Evolutionary conservation across 2,113 vertebrate genomes (phyloP).

Genomic region (Lynx canadensis): DNA sequence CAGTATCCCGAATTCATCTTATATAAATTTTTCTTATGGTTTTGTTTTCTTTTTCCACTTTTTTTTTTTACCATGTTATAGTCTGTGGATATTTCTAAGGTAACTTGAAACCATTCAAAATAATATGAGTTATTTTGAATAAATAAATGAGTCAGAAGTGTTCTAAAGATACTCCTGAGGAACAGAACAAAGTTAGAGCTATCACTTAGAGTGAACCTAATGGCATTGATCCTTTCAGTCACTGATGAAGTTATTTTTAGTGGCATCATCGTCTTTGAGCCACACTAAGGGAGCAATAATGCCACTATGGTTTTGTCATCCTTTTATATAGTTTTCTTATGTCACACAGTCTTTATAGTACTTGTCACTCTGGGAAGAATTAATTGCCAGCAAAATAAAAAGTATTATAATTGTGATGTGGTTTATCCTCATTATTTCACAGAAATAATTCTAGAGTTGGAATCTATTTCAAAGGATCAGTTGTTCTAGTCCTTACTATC

Average conservation of each 20-base stretch:
- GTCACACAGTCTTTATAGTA: slow-evolving; percentile 49
- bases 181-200: slow-evolving; percentile 18
- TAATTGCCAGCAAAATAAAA: slow-evolving; percentile 57
- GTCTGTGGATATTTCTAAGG: neutral
- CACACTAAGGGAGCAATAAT: neutral
- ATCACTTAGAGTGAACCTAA: neutral
- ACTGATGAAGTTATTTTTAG: neutral
- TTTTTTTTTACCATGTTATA: neutral
- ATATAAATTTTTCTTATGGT: neutral
- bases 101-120: neutral
- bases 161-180: neutral
- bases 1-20: neutral
- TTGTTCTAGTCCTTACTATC: neutral
- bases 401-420: slow-evolving; percentile 16
- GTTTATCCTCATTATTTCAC: slow-evolving; percentile 17
- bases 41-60: neutral
- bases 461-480: slow-evolving; percentile 7
- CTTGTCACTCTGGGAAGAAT: slow-evolving; percentile 56
- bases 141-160: neutral
- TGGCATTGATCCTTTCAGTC: slow-evolving; percentile 2
- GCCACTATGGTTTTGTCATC: neutral
- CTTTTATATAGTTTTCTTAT: slow-evolving; percentile 32
- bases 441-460: slow-evolving; percentile 40
- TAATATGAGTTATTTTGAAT: neutral
- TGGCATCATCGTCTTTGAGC: neutral